Evolutionary conservation across 2,888 invertebrate species (phyloP), one percentile per base, ranked within the genome.

Genomic region (Drosophila maculinotata): DNA sequence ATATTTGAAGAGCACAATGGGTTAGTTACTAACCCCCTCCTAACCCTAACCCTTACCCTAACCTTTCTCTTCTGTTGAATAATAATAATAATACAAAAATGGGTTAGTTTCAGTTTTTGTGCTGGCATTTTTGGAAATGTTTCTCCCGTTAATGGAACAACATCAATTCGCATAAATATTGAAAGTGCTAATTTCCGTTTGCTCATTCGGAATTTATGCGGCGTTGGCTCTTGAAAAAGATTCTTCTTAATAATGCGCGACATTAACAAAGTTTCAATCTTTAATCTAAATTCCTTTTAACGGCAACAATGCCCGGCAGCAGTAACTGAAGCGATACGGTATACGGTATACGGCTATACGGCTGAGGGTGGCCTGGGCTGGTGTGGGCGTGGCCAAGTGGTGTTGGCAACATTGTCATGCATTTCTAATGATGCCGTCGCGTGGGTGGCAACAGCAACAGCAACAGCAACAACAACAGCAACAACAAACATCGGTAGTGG

Each of bases 211-310:
- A 62, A 85, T 79, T 76, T 68, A 85, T 63, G 74, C 60, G 23
- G 23, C 56, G 17, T 33, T 68, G 39, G 53, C 26, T 52, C 15
- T 33, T 57, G 57, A 49, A 65, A 65, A 72, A 79, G 76, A 78
- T 79, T 73, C 67, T 68, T 87, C 81, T 76, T 88, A 81, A 81
- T 83, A 88, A 85, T 77, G 83, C 87, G 73, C 74, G 66, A 77
- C 87, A 88, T 83, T 85, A 88, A 83, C 85, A 79, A 87, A 87
- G 87, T 88, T 88, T 81, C 85, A 87, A 88, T 87, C 87, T 87
- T 84, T 85, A 88, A 88, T 88, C 88, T 88, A 81, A 88, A 85
- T 81, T 83, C 79, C 75, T 73, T 49, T 69, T 72, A 58, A 66
- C 69, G 69, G 44, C 65, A 64, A 78, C 76, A 69, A 71, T 42